Conservation (phyloP, 2,888 invertebrate genomes). For the Caenorhabditis macrosperma region DNA sequence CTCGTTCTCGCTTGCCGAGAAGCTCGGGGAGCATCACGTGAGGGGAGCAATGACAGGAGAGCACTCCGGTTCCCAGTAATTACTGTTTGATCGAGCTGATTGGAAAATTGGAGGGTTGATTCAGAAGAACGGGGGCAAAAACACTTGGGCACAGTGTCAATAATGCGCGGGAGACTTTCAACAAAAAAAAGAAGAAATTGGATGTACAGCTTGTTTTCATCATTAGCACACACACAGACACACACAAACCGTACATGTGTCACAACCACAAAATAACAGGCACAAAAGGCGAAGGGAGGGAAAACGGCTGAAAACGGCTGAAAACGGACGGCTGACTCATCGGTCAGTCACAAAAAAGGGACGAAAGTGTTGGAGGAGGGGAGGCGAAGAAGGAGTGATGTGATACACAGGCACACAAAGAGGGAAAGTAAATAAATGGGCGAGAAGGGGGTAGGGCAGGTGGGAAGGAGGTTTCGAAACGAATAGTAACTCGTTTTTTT, state of each 20-base stretch:
- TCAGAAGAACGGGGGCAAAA: too few species aligned
- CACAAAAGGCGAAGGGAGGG: background rate
- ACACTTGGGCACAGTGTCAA: too few species aligned
- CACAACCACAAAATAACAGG: slow-evolving; percentile 9
- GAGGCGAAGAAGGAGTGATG: background rate
- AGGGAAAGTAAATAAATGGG: slow-evolving; percentile 8
- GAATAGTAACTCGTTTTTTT: too few species aligned
- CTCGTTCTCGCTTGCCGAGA: background rate
- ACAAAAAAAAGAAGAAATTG: too few species aligned
- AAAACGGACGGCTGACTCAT: slow-evolving; percentile 13
- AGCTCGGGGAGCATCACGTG: too few species aligned
- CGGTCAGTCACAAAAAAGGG: background rate
- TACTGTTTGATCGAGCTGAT: background rate
- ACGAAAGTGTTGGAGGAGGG: background rate
- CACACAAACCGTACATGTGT: background rate
- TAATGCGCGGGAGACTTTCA: too few species aligned
- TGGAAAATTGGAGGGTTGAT: too few species aligned
- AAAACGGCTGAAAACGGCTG: slow-evolving; percentile 35
- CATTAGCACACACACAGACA: background rate
- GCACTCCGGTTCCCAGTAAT: background rate
- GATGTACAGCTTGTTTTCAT: too few species aligned
- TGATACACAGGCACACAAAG: background rate
- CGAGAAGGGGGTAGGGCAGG: background rate
- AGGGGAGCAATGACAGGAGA: background rate
- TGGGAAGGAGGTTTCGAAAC: background rate